Conservation (phyloP, 1,140 invertebrate species). For the Cotesia vestalis region DNA sequence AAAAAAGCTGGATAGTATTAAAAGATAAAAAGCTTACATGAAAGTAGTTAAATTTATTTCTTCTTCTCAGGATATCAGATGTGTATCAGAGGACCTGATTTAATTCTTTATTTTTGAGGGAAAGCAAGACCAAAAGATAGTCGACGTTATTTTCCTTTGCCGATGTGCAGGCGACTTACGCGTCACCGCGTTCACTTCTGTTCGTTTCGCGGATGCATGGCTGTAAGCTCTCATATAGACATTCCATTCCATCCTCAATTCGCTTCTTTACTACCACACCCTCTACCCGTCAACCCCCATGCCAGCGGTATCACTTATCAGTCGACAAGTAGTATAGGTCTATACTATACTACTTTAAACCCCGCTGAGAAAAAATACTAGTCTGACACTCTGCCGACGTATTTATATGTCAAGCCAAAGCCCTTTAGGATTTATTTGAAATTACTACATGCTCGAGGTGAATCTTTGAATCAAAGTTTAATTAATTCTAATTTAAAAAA, state of each 20-base stretch:
- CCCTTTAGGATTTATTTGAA: constrained; percentile 4
- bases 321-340: no score
- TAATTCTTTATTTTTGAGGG: constrained; percentile 43
- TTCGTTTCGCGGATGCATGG: constrained; percentile 42
- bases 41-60: constrained; percentile 8
- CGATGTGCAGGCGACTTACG: constrained; percentile 63
- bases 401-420: constrained; percentile 22
- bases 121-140: constrained; percentile 55
- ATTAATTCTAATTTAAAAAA: neutral
- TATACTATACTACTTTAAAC: neutral
- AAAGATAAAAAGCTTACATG: constrained; percentile 2
- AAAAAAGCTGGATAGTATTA: neutral
- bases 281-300: constrained; percentile 22
- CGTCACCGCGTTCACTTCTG: constrained; percentile 57
- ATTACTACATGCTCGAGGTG: constrained; percentile 27
- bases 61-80: constrained; percentile 2
- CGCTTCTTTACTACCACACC: constrained; percentile 32
- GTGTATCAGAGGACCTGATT: constrained; percentile 9
- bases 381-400: constrained; percentile 13
- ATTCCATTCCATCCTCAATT: constrained; percentile 60
- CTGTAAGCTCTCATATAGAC: constrained; percentile 61
- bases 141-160: constrained; percentile 60
- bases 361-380: neutral
- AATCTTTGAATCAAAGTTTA: constrained; percentile 14
- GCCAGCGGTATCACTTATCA: constrained; percentile 9